Percentiles rank a stretch among this genome's conserved stretches.
phyloP scores from a whole-genome alignment of 2,113 vertebrate species.

The Trogon surrucura region DNA sequence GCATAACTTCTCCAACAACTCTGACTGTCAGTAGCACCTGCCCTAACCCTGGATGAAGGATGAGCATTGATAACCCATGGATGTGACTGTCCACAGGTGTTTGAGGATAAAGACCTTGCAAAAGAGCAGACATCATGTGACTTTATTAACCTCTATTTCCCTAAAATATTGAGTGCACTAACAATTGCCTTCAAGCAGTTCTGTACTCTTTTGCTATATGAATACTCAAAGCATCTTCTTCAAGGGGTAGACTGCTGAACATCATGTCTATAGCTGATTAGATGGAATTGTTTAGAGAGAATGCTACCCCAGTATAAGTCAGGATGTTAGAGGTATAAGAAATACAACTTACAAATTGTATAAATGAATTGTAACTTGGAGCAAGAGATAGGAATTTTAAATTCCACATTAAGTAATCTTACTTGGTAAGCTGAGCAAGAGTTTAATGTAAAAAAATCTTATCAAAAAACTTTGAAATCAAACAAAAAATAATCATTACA shows the following conservation, averaged over 20 bases:
- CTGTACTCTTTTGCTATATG: neutral
- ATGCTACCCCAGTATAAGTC: neutral
- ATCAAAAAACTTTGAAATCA: neutral
- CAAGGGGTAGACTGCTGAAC: neutral
- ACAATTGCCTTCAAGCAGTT: neutral
- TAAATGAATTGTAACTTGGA: neutral
- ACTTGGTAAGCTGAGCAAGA: neutral
- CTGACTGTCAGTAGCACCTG: neutral
- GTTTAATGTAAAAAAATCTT: neutral
- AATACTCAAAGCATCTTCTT: neutral
- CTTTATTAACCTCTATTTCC: neutral
- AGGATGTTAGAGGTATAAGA: neutral
- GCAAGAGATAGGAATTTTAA: neutral
- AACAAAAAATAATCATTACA: too few species aligned
- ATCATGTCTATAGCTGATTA: neutral
- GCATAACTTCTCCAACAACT: neutral
- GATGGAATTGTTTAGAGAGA: neutral
- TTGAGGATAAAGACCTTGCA: neutral
- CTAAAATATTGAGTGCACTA: neutral
- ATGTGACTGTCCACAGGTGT: neutral
- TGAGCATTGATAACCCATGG: neutral
- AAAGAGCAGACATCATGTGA: neutral
- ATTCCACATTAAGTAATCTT: rapidly evolving
- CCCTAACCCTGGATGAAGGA: neutral
- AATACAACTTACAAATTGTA: neutral